These are phyloP conservation scores for Drosophila seguyi DNA, from an alignment of 1,140 invertebrate species.

Conservation along the genomic window DNA sequence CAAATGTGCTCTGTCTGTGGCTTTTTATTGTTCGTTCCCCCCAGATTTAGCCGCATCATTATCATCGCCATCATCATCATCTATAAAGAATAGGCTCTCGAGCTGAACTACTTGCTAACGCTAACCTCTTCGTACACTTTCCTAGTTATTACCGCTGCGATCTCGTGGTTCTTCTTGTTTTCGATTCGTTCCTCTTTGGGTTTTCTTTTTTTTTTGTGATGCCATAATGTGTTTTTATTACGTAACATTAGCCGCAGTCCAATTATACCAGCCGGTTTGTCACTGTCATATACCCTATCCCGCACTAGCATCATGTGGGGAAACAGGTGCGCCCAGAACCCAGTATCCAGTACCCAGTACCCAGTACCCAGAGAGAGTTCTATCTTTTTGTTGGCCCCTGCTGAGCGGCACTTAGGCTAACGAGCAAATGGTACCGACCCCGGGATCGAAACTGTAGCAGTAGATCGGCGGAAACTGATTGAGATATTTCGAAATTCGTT, in stretches of 20 bases:
- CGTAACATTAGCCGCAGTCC: slow-evolving; percentile 74
- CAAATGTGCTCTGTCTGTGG: slow-evolving; percentile 55
- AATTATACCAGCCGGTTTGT: slow-evolving; percentile 70
- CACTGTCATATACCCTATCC: slow-evolving; percentile 51
- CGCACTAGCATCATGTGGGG: slow-evolving; percentile 18
- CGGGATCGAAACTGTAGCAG: slow-evolving; percentile 42
- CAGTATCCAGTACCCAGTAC: not conserved
- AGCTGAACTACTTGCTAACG: slow-evolving; percentile 16
- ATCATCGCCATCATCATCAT: slow-evolving; percentile 34
- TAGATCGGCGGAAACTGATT: slow-evolving; percentile 54
- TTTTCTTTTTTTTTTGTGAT: slow-evolving; percentile 41
- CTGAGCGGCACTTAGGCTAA: slow-evolving; percentile 51
- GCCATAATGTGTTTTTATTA: slow-evolving; percentile 79
- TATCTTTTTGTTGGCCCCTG: slow-evolving; percentile 40
- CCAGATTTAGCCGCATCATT: slow-evolving; percentile 29
- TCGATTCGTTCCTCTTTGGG: slow-evolving; percentile 42
- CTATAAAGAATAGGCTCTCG: slow-evolving; percentile 30
- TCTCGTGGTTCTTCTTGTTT: slow-evolving; percentile 50
- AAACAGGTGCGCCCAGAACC: slow-evolving; percentile 56
- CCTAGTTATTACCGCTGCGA: slow-evolving; percentile 48
- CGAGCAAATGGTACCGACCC: slow-evolving; percentile 44
- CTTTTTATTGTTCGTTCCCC: slow-evolving; percentile 43
- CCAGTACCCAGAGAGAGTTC: slow-evolving; percentile 30
- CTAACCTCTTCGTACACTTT: slow-evolving; percentile 33
- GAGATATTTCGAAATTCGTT: slow-evolving; percentile 50